Percentiles rank a stretch among this genome's conserved stretches.
Conservation (phyloP, 1,140 invertebrate species). For the Meloidogyne floridensis region DNA sequence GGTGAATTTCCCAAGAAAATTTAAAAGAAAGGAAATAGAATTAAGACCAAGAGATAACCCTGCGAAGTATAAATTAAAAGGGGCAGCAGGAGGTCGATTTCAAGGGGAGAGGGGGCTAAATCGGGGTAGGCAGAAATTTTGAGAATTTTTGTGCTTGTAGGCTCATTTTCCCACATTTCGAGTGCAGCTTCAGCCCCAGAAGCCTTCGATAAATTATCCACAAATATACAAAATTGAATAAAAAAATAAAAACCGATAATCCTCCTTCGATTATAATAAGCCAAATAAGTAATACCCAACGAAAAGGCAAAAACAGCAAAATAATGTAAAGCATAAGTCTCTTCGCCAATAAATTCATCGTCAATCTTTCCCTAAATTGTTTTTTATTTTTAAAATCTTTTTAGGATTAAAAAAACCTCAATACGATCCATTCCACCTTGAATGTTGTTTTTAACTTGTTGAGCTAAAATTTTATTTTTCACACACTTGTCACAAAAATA, state of each 20-base stretch:
- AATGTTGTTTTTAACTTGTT: not conserved
- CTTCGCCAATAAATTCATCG: conserved; percentile 9
- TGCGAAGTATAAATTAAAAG: too few relatives aligned
- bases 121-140: too few relatives aligned
- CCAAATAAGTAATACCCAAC: not conserved
- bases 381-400: not conserved
- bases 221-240: not conserved
- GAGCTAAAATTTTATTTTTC: not conserved
- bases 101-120: too few relatives aligned
- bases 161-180: too few relatives aligned
- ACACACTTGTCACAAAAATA: not conserved
- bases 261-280: not conserved
- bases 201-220: too few relatives aligned
- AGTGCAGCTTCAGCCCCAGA: too few relatives aligned
- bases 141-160: too few relatives aligned
- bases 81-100: too few relatives aligned
- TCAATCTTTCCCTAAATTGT: not conserved
- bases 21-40: too few relatives aligned
- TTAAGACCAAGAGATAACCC: too few relatives aligned
- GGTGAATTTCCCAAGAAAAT: too few relatives aligned
- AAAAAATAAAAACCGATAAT: not conserved
- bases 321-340: not conserved
- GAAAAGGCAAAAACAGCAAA: not conserved
- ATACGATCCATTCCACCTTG: not conserved
- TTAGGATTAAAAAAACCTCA: not conserved